Conservation (phyloP, 2,797 vertebrate genomes). For the Parauchenoglanis punctatus region DNA sequence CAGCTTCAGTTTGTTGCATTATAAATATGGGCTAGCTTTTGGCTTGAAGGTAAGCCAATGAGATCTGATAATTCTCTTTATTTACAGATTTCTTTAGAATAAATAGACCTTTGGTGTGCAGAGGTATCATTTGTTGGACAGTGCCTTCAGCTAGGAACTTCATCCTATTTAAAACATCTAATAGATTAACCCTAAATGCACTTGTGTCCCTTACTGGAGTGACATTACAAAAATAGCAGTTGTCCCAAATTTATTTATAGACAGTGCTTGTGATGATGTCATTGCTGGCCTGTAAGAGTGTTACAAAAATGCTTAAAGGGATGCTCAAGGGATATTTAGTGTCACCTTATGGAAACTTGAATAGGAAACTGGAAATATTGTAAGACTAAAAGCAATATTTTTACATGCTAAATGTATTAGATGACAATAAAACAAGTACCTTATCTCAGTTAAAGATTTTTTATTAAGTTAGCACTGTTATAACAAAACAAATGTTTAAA, state of each 20-base stretch:
- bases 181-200: constrained; percentile 11
- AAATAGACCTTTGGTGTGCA: constrained; percentile 2
- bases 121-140: constrained; percentile 5
- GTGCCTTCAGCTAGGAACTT: constrained; percentile 23
- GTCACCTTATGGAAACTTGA: constrained; percentile 20
- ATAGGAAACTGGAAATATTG: background rate
- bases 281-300: constrained; percentile 38
- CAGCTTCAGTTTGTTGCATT: background rate
- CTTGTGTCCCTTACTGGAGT: constrained; percentile 20
- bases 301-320: constrained; percentile 33
- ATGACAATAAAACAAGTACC: background rate
- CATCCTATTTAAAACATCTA: constrained; percentile 14
- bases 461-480: background rate
- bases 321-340: constrained; percentile 38
- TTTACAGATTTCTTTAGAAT: constrained; percentile 12
- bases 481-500: background rate
- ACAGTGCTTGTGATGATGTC: constrained; percentile 42
- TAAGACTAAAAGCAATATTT: constrained; percentile 19
- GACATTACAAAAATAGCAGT: constrained; percentile 40
- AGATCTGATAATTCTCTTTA: constrained; percentile 6
- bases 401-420: background rate
- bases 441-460: constrained; percentile 9
- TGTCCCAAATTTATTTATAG: constrained; percentile 46
- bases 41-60: background rate
- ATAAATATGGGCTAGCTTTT: background rate